Base-by-base conservation (phyloP, 2,888 invertebrate species). In the Phymatocera aterrima region DNA sequence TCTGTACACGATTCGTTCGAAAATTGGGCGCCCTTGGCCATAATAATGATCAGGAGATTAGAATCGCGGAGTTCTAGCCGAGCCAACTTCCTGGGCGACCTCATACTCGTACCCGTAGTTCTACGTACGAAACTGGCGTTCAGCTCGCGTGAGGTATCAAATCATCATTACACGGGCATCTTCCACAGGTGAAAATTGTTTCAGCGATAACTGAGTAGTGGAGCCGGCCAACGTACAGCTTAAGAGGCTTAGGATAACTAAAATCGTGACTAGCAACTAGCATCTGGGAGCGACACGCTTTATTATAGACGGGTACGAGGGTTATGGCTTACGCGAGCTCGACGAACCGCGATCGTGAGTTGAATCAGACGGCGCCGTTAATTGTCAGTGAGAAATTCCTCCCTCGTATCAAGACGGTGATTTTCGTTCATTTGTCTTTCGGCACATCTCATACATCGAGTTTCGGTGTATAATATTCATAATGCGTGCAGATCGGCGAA, bases 331-430 rank as follows among this genome's bases (percentile, higher is more conserved):
- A 68, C 40, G 46, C 46, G 18, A 72, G 48, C 72, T 51, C 70
- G 31, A 51, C 18, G 72, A 51, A 72, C 51, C 48, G 51, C 72
- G 72, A 72, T 72, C 72, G 72, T 72, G 72, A 72, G 51, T 72
- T 43, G 48, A 51, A n/a, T n/a, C n/a, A 72, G 18, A 48, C 72
- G 31, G 10, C 6, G 34, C 24, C 51, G 51, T 72, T 72, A 51
- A 72, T 48, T 72, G 72, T 72, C 48, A 51, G 51, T 31, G 34
- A 72, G 34, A 72, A 72, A 72, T 72, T 51, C 48, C 48, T 72
- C 51, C 72, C 51, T 48, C 18, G 72, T 72, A 51, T 72, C 72
- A 72, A 18, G 48, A 68, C 46, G 8, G 65, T 18, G 34, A 31
- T 70, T 28, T 70, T 46, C n/a, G 15, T 72, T 51, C 51, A n/a